Evolutionary conservation across 2,797 vertebrate species (phyloP), one percentile per base, ranked within the genome.

Genomic region (Antennarius maculatus): DNA sequence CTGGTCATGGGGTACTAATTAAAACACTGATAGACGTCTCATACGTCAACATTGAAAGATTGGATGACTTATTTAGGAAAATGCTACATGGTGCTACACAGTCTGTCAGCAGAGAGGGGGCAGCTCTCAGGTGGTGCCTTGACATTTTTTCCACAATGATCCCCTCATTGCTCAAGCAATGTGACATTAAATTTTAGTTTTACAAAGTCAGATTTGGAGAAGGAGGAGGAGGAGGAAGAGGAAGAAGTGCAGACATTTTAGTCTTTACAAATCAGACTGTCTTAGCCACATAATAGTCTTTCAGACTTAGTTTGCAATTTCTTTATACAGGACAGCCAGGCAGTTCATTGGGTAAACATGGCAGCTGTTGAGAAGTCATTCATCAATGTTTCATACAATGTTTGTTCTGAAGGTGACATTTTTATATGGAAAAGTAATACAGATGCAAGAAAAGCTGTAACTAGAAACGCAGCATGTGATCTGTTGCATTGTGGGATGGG

Each of bases 1-100:
- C 54, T 60, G 55, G 71, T 84, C 86, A 79, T 65, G 71, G 46
- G 79, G 66, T 48, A 54, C 53, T 63, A 60, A 68, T 87, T 69
- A 80, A 48, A 54, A 55, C 57, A 63, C 17, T 62, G 2, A 66
- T 37, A 68, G 23, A 61, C 13, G 31, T 27, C 48, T 66, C 14
- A 29, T 17, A n/a, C 17, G 45, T 47, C 6, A 69, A 31, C 28
- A 53, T 27, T 31, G 54, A 34, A 37, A 23, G 8, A 18, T 14
- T 45, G 2, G 17, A 27, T 56, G 27, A 69, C n/a, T 54, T 34
- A 45, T 63, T 51, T 17, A 13, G 37, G 41, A 34, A 61, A 31
- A 46, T 9, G 8, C 18, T 48, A 2, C 16, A 52, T 5, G 18
- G 12, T 37, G 14, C 27, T 50, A 12, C 6, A 59, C 28, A 7